phyloP scores from a whole-genome alignment of 2,113 vertebrate genomes.

The Scomber scombrus region DNA sequence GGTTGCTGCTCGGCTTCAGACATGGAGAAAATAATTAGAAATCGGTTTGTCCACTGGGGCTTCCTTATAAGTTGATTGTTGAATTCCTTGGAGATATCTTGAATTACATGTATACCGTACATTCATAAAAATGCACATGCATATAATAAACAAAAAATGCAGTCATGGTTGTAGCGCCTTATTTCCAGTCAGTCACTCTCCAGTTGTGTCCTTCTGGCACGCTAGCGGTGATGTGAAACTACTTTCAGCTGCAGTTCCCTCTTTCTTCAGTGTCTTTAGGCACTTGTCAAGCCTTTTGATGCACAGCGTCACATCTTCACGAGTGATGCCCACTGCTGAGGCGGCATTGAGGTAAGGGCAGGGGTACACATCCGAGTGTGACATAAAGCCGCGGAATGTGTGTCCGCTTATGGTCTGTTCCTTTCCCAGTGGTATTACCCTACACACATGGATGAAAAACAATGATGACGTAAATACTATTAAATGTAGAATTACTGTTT shows the following conservation, averaged over 20 bases:
- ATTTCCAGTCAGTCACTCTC: constrained; percentile 41
- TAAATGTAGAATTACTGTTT: not conserved
- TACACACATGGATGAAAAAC: constrained; percentile 72
- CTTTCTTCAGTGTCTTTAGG: constrained; percentile 87
- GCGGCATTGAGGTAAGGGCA: constrained; percentile 97
- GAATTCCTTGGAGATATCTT: no score
- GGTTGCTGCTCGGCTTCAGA: no score
- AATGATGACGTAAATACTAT: not conserved
- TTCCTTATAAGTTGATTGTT: no score
- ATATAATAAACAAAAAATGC: no score
- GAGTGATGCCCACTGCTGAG: constrained; percentile 93
- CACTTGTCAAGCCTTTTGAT: constrained; percentile 95
- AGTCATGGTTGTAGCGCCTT: not conserved
- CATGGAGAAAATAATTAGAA: no score
- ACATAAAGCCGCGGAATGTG: constrained; percentile 94
- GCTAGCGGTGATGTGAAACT: not conserved
- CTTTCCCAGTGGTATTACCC: constrained; percentile 90
- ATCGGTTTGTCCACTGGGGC: no score
- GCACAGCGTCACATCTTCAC: constrained; percentile 91
- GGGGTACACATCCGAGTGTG: constrained; percentile 90
- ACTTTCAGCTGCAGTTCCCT: constrained; percentile 34
- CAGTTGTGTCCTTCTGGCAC: constrained; percentile 42
- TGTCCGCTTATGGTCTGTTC: constrained; percentile 91
- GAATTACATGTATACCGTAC: no score
- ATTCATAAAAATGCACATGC: no score